These are phyloP conservation scores for Rhabdophis nuchalis DNA, from an alignment of 2,797 vertebrate species.

Conservation along the genomic window DNA sequence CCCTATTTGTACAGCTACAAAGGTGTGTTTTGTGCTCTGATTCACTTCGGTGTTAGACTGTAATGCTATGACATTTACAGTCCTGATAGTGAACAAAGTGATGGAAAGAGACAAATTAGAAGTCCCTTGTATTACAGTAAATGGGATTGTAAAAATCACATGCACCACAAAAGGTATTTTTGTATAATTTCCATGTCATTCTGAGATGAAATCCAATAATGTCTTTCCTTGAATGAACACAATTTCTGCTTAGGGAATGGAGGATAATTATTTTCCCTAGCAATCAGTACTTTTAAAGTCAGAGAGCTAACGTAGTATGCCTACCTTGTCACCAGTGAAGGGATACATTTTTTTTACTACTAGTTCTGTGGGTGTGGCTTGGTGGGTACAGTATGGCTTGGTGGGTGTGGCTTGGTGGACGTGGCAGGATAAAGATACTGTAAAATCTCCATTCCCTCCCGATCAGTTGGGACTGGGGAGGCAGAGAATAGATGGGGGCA, in stretches of 20 bases:
- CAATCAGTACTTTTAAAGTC: not conserved
- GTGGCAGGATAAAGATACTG: too few species aligned
- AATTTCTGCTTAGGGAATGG: not conserved
- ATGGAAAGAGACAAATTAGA: not conserved
- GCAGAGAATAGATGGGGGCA: too few species aligned
- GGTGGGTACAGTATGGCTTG: too few species aligned
- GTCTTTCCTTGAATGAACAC: not conserved
- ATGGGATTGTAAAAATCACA: not conserved
- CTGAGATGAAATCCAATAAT: not conserved
- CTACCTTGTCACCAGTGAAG: not conserved
- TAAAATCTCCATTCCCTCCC: too few species aligned
- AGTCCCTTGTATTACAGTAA: not conserved
- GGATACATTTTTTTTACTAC: too few species aligned
- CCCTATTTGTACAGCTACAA: not conserved
- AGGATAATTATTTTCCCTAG: not conserved
- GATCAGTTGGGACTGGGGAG: too few species aligned
- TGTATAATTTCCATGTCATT: not conserved
- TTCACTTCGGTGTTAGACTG: not conserved
- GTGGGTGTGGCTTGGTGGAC: too few species aligned
- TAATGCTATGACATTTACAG: not conserved
- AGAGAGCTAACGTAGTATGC: not conserved
- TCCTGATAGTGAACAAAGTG: not conserved
- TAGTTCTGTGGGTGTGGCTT: too few species aligned
- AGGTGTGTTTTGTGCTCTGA: not conserved
- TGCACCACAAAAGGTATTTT: not conserved